Conservation (phyloP, 2,113 vertebrate genomes). For the Rhagologus leucostigma region DNA sequence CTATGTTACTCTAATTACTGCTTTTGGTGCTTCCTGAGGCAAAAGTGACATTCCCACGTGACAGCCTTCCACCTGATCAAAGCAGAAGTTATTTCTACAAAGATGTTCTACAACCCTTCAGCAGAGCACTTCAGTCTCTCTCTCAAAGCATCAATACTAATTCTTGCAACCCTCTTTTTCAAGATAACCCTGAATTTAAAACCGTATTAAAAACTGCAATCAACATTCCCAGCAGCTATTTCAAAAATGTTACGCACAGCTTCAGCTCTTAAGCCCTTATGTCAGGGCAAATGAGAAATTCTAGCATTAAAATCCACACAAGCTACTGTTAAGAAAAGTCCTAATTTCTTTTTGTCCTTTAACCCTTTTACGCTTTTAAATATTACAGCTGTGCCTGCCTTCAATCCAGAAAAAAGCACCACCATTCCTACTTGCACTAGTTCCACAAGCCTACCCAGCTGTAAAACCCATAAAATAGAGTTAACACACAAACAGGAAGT, state of each 20-base stretch:
- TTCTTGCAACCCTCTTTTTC: neutral
- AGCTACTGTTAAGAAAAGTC: neutral
- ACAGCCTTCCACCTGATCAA: neutral
- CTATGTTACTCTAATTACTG: accelerated
- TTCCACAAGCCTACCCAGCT: neutral
- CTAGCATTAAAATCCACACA: neutral
- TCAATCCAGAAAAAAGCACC: neutral
- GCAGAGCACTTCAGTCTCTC: neutral
- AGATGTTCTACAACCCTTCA: neutral
- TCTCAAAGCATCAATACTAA: neutral
- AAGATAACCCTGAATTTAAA: neutral
- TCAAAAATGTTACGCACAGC: neutral
- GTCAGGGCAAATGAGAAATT: neutral
- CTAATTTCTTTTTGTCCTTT: neutral
- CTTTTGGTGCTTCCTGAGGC: neutral
- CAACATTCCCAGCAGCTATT: neutral
- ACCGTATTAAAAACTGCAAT: neutral
- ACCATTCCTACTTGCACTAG: neutral
- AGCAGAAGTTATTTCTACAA: neutral
- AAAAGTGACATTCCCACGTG: accelerated
- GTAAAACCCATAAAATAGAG: neutral
- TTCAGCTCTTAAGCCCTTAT: neutral
- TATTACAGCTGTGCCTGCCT: neutral
- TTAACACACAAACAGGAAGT: slow-evolving; percentile 10
- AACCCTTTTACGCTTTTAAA: neutral